These are phyloP conservation scores for Drosophila santomea DNA, from an alignment of 1,140 invertebrate species.

Conservation along the genomic window DNA sequence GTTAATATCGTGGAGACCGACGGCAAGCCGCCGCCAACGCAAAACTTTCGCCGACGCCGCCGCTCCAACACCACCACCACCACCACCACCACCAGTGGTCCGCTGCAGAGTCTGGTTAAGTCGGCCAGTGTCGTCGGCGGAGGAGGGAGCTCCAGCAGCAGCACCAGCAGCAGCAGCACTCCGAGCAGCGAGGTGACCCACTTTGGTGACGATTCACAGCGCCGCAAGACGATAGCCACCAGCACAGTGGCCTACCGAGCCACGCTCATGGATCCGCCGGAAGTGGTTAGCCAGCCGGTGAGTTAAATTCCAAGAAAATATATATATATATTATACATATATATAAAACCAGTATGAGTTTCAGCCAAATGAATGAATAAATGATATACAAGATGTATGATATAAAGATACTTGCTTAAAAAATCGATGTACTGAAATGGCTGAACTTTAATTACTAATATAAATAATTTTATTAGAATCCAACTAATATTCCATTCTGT, in stretches of 20 bases:
- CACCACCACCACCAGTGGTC: slow-evolving; percentile 85
- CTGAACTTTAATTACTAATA: too few relatives aligned
- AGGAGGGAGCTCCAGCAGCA: neutral
- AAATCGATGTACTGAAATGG: too few relatives aligned
- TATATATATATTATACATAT: too few relatives aligned
- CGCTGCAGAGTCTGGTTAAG: slow-evolving; percentile 75
- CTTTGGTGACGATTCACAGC: slow-evolving; percentile 69
- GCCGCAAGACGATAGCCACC: slow-evolving; percentile 56
- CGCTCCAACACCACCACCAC: slow-evolving; percentile 86
- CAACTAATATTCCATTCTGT: neutral
- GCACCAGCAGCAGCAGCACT: slow-evolving; percentile 3
- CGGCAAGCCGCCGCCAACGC: slow-evolving; percentile 92
- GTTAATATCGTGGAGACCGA: slow-evolving; percentile 95
- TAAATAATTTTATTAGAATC: too few relatives aligned
- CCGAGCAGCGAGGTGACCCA: slow-evolving; percentile 55
- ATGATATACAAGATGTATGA: too few relatives aligned
- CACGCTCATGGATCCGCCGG: slow-evolving; percentile 71
- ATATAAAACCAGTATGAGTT: too few relatives aligned
- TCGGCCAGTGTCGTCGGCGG: slow-evolving; percentile 50
- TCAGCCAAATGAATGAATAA: too few relatives aligned
- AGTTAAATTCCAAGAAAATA: neutral
- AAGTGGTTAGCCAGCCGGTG: slow-evolving; percentile 55
- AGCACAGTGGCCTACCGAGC: slow-evolving; percentile 73
- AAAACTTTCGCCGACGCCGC: slow-evolving; percentile 89
- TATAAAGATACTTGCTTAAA: too few relatives aligned